Conservation (phyloP, 2,797 vertebrate genomes). For the Benthosema pterotum region DNA sequence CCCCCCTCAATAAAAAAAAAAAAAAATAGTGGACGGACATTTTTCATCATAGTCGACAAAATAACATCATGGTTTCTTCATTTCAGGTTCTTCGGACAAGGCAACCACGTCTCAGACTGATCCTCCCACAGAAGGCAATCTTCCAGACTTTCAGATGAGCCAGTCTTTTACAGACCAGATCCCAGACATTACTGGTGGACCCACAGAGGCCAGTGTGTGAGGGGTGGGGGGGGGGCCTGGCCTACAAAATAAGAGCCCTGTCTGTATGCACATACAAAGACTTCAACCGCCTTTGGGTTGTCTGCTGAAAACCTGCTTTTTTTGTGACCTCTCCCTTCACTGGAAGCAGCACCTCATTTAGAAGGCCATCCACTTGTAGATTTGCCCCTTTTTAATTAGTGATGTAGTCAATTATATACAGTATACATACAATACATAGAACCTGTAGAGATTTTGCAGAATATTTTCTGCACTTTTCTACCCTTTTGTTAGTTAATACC, state of each 20-base stretch:
- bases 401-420: slow-evolving; percentile 31
- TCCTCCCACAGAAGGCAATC: slow-evolving; percentile 55
- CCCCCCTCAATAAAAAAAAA: no score
- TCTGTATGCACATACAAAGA: slow-evolving; percentile 31
- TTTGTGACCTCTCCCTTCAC: slow-evolving; percentile 22
- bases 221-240: not conserved
- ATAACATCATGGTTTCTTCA: slow-evolving; percentile 3
- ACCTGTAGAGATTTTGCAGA: slow-evolving; percentile 49
- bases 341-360: slow-evolving; percentile 21
- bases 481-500: slow-evolving; percentile 36
- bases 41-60: no score
- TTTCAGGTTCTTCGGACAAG: slow-evolving; percentile 63
- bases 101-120: slow-evolving; percentile 58
- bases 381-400: slow-evolving; percentile 42
- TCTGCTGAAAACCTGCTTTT: no score
- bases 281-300: slow-evolving; percentile 18
- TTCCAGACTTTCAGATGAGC: slow-evolving; percentile 88
- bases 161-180: slow-evolving; percentile 88
- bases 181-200: slow-evolving; percentile 77
- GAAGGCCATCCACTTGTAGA: slow-evolving; percentile 39
- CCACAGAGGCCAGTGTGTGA: slow-evolving; percentile 48
- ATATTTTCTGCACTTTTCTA: slow-evolving; percentile 47
- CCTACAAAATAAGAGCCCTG: slow-evolving; percentile 25
- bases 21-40: no score
- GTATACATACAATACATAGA: slow-evolving; percentile 45